Percentiles rank a stretch among this genome's conserved stretches.
phyloP scores from a whole-genome alignment of 2,797 vertebrate genomes.

The Lepidocolaptes lacrymiger region DNA sequence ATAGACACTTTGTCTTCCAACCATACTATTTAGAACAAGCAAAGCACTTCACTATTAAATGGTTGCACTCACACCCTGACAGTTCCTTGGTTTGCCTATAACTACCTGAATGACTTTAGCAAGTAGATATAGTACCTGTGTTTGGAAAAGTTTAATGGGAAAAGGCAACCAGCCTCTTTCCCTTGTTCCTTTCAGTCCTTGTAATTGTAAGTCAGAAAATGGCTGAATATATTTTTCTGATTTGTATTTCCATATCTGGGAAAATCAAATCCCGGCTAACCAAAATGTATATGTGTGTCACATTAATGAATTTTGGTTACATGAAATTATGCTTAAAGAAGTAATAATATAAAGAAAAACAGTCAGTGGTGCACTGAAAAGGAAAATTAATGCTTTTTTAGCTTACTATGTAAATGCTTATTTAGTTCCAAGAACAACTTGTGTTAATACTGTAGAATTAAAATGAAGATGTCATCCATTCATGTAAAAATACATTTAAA shows the following conservation, averaged over 20 bases:
- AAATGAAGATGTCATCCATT: background rate
- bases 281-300: accelerated
- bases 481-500: background rate
- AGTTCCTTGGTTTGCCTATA: background rate
- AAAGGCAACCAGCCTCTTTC: background rate
- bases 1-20: background rate
- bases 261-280: background rate
- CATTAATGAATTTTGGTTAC: background rate
- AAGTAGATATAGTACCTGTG: no score
- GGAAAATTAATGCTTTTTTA: background rate
- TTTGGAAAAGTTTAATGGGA: background rate
- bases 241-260: background rate
- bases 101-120: background rate
- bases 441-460: background rate
- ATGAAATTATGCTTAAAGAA: background rate
- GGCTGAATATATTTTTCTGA: background rate
- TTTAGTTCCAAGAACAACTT: background rate
- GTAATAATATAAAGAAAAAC: background rate
- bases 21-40: background rate
- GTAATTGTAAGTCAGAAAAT: background rate
- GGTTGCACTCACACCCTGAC: background rate
- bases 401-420: background rate
- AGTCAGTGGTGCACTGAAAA: background rate
- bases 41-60: background rate
- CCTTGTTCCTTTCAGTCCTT: background rate